These are phyloP conservation scores for Dilophus febrilis DNA, from an alignment of 2,888 invertebrate species.

Conservation along the genomic window DNA sequence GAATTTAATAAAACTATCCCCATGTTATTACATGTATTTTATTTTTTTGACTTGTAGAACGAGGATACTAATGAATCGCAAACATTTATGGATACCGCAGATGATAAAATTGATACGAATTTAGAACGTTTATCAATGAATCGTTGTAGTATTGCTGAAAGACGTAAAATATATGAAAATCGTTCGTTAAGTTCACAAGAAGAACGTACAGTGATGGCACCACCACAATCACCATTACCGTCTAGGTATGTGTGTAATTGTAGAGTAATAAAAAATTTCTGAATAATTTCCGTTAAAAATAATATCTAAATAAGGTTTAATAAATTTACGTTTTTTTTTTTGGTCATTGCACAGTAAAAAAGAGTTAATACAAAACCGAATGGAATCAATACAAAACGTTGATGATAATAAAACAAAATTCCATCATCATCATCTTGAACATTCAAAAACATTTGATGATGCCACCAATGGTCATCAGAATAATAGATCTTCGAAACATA, in stretches of 20 bases:
- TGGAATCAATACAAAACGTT: conserved; percentile 32
- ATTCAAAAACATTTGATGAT: conserved; percentile 31
- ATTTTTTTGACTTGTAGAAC: too few relatives aligned
- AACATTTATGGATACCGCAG: conserved; percentile 33
- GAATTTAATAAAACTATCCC: too few relatives aligned
- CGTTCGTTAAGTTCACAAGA: conserved; percentile 51
- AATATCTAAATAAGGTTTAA: too few relatives aligned
- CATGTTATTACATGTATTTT: too few relatives aligned
- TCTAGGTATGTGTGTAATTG: conserved; percentile 30
- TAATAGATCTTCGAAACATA: too few relatives aligned
- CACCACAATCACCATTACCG: conserved; percentile 56
- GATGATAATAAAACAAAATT: conserved; percentile 30
- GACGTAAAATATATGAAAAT: conserved; percentile 58
- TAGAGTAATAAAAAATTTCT: too few relatives aligned
- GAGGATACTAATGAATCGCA: conserved; percentile 26
- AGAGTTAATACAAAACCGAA: conserved; percentile 5
- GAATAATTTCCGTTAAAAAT: too few relatives aligned
- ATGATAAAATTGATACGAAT: conserved; percentile 30
- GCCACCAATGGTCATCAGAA: too few relatives aligned
- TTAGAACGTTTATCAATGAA: conserved; percentile 43
- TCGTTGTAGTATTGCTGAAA: conserved; percentile 58
- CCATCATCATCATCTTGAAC: conserved; percentile 18
- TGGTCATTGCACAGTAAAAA: too few relatives aligned
- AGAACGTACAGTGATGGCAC: too few relatives aligned
- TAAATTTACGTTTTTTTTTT: too few relatives aligned